Percentiles rank a stretch among this genome's conserved stretches.
Conservation (phyloP, 2,797 vertebrate species). For the Knipowitschia caucasica region DNA sequence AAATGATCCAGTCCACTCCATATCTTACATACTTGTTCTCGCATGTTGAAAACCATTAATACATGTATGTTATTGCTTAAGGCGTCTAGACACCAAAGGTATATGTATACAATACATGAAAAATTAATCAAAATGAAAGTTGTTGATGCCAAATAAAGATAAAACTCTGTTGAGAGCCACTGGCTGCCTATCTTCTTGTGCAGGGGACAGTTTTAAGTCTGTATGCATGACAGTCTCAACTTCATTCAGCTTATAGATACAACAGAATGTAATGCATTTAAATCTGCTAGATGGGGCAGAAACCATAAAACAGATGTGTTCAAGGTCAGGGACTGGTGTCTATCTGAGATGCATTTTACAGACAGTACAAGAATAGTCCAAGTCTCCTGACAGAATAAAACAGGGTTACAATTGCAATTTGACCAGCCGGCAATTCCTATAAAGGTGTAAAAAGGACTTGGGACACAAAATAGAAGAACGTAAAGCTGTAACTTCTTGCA, state of each 20-base stretch:
- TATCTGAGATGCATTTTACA: conserved; percentile 22
- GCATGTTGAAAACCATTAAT: too few relatives aligned
- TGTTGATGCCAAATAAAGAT: too few relatives aligned
- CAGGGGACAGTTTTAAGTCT: conserved; percentile 15
- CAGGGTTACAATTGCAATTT: conserved; percentile 44
- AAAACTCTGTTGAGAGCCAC: too few relatives aligned
- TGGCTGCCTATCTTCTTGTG: conserved; percentile 4
- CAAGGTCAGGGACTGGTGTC: conserved; percentile 34
- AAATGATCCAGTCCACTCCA: too few relatives aligned
- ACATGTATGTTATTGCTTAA: too few relatives aligned
- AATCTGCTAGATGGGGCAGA: conserved; percentile 28
- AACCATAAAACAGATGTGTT: conserved; percentile 37
- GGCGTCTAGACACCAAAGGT: too few relatives aligned
- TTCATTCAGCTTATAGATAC: too few relatives aligned
- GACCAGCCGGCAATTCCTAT: conserved; percentile 31
- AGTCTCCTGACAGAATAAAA: conserved; percentile 19
- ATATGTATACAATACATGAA: too few relatives aligned
- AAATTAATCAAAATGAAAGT: too few relatives aligned
- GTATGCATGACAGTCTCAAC: too few relatives aligned
- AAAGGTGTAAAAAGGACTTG: conserved; percentile 18
- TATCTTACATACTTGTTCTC: too few relatives aligned
- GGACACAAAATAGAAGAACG: conserved; percentile 12
- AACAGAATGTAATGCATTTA: conserved; percentile 11
- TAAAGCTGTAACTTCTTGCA: conserved; percentile 14
- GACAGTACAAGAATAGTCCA: conserved; percentile 33